These are phyloP conservation scores for Himalopsyche kuldschensis DNA, from an alignment of 2,888 invertebrate genomes.

Conservation along the genomic window DNA sequence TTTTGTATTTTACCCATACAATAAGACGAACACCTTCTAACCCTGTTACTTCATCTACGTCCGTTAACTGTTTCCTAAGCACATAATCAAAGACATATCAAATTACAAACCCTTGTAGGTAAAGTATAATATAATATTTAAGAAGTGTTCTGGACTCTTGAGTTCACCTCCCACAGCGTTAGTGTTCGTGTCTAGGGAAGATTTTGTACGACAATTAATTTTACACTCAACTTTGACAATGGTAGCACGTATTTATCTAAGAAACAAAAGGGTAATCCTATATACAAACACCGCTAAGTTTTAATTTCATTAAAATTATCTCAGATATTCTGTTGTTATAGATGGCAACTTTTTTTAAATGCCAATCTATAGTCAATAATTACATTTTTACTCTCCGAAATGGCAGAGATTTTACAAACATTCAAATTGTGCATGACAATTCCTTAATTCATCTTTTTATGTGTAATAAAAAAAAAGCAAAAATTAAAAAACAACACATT, in stretches of 20 bases:
- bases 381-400: too few species aligned
- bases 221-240: constrained; percentile 3
- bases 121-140: not conserved
- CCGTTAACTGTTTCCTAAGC: not conserved
- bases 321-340: too few species aligned
- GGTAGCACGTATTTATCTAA: constrained; percentile 3
- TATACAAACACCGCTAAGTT: not conserved
- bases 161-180: constrained; percentile 17
- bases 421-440: too few species aligned
- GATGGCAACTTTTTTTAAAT: too few species aligned
- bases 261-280: constrained; percentile 21
- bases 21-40: too few species aligned
- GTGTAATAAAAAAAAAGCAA: too few species aligned
- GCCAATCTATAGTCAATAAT: too few species aligned
- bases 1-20: too few species aligned
- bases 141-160: not conserved
- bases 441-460: too few species aligned
- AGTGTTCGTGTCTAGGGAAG: constrained; percentile 16
- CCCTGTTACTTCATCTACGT: not conserved
- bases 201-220: not conserved
- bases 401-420: too few species aligned
- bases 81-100: constrained; percentile 3
- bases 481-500: too few species aligned
- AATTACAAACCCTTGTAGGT: constrained; percentile 4
- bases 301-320: not conserved